Base-by-base conservation (phyloP, 2,888 invertebrate species). In the Chalcosyrphus nemorum region DNA sequence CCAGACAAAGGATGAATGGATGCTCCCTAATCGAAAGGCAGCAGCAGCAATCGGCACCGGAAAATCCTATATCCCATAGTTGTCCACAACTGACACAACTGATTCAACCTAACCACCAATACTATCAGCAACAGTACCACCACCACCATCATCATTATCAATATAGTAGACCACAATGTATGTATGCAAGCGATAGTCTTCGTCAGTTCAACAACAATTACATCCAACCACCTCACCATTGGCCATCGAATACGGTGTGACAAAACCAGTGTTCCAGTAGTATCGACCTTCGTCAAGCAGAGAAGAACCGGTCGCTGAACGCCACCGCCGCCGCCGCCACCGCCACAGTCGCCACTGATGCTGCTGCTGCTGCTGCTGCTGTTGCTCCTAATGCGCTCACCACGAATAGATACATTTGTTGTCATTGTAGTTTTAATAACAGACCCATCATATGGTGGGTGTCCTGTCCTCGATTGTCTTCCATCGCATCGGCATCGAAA, bases 401-500 rank as follows among this genome's bases (percentile, higher is more conserved):
- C 61, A 63, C 78, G 57, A 86, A 68, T 70, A 89, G 90, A 43
- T 89, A 91, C 87, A 87, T 91, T 87, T 90, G 90, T 82, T 87
- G 87, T 86, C 88, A 89, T 78, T 91, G 91, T 86, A 89, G 90
- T 54, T 90, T 90, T 86, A 90, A 91, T 87, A 89, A 90, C 88
- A 89, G 90, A 77, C 91, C 90, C 57, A 82, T 90, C 57, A 89
- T 90, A 86, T 91, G 91, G 91, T 91, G 91, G 91, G 90, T 91
- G 70, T 91, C 91, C 45, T 91, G 91, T 88, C 91, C 91, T 32
- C 89, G 91, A 45, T 88, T 91, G 82, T 90, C 90, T 81, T 89
- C 89, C 86, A 88, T 90, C 52, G 87, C 87, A 70, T 88, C 86
- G 57, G 84, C 86, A 75, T 71, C 86, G 84, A 85, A 65, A 81